These are phyloP conservation scores for Agonopterix subpropinquella DNA, from an alignment of 2,888 invertebrate species.

Conservation along the genomic window DNA sequence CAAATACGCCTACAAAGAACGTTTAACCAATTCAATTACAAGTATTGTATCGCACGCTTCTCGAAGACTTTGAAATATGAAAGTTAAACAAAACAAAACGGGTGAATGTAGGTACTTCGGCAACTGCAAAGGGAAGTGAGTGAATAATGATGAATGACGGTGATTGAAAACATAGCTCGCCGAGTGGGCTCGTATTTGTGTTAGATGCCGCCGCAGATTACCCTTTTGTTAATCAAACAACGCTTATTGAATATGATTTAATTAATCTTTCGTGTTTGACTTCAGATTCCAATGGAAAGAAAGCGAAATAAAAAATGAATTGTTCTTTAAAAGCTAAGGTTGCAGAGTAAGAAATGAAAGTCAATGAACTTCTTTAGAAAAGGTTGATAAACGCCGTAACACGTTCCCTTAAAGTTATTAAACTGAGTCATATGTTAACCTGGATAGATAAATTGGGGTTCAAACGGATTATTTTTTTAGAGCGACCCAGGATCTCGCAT, in stretches of 20 bases:
- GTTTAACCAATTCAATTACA: slow-evolving; percentile 52
- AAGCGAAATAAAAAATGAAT: slow-evolving; percentile 7
- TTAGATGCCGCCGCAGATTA: slow-evolving; percentile 74
- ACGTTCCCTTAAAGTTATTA: slow-evolving; percentile 32
- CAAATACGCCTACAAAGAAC: slow-evolving; percentile 36
- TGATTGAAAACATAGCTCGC: slow-evolving; percentile 68
- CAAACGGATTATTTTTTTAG: slow-evolving; percentile 41
- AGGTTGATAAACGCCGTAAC: slow-evolving; percentile 12
- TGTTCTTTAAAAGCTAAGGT: not conserved
- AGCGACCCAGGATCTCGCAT: slow-evolving; percentile 43
- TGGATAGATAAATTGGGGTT: slow-evolving; percentile 47
- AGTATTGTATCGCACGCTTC: slow-evolving; percentile 52
- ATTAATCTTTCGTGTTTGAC: slow-evolving; percentile 69
- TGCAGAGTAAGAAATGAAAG: not conserved
- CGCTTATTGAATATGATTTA: slow-evolving; percentile 70
- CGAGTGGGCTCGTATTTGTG: slow-evolving; percentile 64
- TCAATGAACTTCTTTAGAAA: not conserved
- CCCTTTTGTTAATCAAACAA: slow-evolving; percentile 71
- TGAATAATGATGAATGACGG: slow-evolving; percentile 72
- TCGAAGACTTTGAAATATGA: slow-evolving; percentile 60
- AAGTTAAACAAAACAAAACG: slow-evolving; percentile 71
- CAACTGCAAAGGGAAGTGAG: slow-evolving; percentile 68
- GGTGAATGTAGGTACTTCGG: slow-evolving; percentile 53
- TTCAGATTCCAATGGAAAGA: slow-evolving; percentile 37
- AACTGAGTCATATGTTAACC: slow-evolving; percentile 38